Evolutionary conservation across 2,797 vertebrate genomes (phyloP).

Genomic region (Poecilia gillii): DNA sequence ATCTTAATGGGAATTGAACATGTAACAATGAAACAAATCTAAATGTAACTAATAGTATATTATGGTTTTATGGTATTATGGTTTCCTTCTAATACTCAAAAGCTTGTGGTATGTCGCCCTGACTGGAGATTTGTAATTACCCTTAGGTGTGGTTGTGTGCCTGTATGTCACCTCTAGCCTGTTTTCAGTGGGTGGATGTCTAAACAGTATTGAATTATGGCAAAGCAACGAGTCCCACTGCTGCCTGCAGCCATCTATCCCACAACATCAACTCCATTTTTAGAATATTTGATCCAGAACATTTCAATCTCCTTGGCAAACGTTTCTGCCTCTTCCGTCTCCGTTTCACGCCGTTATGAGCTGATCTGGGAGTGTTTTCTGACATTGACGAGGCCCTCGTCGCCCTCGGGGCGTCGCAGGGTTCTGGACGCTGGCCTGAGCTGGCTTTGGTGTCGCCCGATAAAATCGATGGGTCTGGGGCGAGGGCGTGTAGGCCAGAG

Average conservation of each 20-base stretch:
- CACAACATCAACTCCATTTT: background rate
- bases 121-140: background rate
- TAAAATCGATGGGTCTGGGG: conserved; percentile 80
- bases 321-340: conserved; percentile 14
- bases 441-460: conserved; percentile 66
- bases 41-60: too few species aligned
- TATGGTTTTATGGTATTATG: background rate
- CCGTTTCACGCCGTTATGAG: conserved; percentile 26
- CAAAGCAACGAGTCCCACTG: background rate
- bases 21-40: too few species aligned
- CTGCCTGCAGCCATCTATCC: background rate
- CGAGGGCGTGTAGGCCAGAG: conserved; percentile 52
- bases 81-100: background rate
- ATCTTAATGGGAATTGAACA: too few species aligned
- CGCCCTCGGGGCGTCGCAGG: conserved; percentile 51
- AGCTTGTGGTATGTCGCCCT: background rate
- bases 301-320: background rate
- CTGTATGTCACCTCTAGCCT: background rate
- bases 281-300: background rate
- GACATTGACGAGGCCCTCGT: conserved; percentile 59
- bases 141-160: background rate
- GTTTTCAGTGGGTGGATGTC: background rate
- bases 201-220: background rate
- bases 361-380: conserved; percentile 41
- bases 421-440: conserved; percentile 67